A percentile compares a stretch with the other conserved stretches of the same genome.
These are phyloP conservation scores for Lepisosteus oculatus DNA, from an alignment of 2,113 vertebrate genomes.

Conservation along the genomic window DNA sequence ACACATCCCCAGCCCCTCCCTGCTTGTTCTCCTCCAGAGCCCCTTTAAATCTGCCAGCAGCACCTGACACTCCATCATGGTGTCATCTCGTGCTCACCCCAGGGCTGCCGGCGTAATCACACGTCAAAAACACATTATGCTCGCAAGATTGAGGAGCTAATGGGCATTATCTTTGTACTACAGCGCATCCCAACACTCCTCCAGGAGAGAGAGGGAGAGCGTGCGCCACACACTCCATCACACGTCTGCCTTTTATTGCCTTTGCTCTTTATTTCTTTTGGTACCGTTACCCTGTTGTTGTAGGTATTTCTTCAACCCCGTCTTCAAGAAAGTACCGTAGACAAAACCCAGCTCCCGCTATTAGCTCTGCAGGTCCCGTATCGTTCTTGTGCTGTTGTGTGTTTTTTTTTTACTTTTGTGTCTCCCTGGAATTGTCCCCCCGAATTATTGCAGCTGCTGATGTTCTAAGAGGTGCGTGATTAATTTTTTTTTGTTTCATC, in stretches of 20 bases:
- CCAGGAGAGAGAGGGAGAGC: constrained; percentile 27
- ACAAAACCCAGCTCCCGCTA: no score
- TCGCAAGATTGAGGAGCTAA: constrained; percentile 72
- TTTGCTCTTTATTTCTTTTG: no score
- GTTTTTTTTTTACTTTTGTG: no score
- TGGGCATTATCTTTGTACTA: constrained; percentile 59
- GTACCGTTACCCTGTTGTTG: no score
- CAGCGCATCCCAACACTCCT: constrained; percentile 50
- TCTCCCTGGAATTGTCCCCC: no score
- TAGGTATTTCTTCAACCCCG: no score
- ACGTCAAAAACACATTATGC: constrained; percentile 68
- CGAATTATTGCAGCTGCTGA: no score
- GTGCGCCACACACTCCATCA: background rate
- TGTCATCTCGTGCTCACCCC: constrained; percentile 57
- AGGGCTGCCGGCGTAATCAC: constrained; percentile 46
- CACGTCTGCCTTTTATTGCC: background rate
- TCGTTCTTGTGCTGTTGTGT: no score
- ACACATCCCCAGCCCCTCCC: background rate
- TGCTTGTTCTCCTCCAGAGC: constrained; percentile 1
- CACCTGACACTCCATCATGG: constrained; percentile 76
- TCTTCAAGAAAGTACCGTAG: no score
- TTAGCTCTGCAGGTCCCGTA: no score
- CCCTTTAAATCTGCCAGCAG: constrained; percentile 55
- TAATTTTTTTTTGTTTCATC: no score
- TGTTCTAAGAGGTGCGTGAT: no score